Base-by-base conservation (phyloP, 2,888 invertebrate species). In the Agapostemon virescens region DNA sequence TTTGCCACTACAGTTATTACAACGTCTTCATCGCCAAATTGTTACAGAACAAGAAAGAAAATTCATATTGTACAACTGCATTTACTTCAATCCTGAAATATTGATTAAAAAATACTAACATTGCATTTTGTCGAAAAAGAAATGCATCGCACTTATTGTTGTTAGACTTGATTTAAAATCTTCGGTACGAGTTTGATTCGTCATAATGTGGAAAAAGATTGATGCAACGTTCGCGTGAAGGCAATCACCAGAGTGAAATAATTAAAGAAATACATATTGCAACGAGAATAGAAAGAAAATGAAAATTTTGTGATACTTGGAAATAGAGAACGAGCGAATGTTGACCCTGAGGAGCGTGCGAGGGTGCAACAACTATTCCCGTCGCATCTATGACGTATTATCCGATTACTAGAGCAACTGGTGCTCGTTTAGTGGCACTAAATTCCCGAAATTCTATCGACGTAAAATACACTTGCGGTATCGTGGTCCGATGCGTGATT, bases 401-500 rank as follows among this genome's bases (percentile, higher is more conserved):
- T 9, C 9, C 30, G 61, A 61, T 33, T 61, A 33, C 30, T 61
- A 61, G 61, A 61, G 61, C 61, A 61, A 61, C 61, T 33, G 61
- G 45, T 55, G 52, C 69, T 69, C 52, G 45, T 55, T 69, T 38
- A 36, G 69, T 17, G 2, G n/a, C 40, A 61, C 61, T 61, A 33
- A 71, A 45, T 71, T 61, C 33, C 33, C 42, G 71, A 61, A 61
- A 74, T 42, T 40, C 38, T 61, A 61, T 61, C 33, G 61, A 55
- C 63, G 80, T 63, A 68, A 74, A 70, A 58, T 61, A 61, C 66
- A 69, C 9, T 58, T 9, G 61, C 26, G 67, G 64, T 20, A 3
- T 52, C 42, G 23, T 11, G n/a, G 17, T 23, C 23, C 38, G 42
- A n/a, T 40, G 61, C 75, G 83, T 76, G 83, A 72, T 85, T 77